phyloP scores from a whole-genome alignment of 1,140 invertebrate species.

The Popillia japonica region DNA sequence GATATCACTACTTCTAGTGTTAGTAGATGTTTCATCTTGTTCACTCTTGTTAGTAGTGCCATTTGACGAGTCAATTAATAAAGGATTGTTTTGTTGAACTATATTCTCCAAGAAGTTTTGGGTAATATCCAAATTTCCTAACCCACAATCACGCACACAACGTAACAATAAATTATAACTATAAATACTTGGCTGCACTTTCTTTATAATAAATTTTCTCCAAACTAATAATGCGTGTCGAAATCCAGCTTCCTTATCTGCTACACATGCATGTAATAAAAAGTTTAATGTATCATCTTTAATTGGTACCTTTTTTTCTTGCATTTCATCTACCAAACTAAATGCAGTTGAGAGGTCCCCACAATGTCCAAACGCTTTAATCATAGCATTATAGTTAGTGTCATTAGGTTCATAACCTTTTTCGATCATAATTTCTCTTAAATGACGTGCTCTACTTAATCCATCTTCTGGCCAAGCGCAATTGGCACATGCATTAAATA shows the following conservation, averaged over 20 bases:
- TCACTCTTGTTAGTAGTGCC: neutral
- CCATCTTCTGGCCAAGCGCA: slow-evolving; percentile 73
- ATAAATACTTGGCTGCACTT: slow-evolving; percentile 73
- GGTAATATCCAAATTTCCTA: slow-evolving; percentile 72
- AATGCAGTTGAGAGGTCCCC: slow-evolving; percentile 81
- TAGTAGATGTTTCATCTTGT: neutral
- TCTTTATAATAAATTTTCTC: slow-evolving; percentile 76
- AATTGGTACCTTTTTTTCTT: slow-evolving; percentile 69
- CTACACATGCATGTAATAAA: slow-evolving; percentile 83
- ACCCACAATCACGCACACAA: slow-evolving; percentile 78
- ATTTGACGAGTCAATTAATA: neutral
- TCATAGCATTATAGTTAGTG: slow-evolving; percentile 86
- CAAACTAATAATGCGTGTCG: slow-evolving; percentile 83
- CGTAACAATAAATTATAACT: slow-evolving; percentile 85
- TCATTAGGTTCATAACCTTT: slow-evolving; percentile 75
- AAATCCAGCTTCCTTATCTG: slow-evolving; percentile 80
- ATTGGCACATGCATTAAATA: slow-evolving; percentile 90
- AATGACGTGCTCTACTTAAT: slow-evolving; percentile 68
- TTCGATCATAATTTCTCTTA: slow-evolving; percentile 73
- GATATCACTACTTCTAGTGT: neutral
- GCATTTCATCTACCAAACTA: slow-evolving; percentile 84
- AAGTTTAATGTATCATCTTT: slow-evolving; percentile 78
- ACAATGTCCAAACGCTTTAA: slow-evolving; percentile 88
- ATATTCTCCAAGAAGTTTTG: slow-evolving; percentile 59
- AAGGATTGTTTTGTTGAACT: slow-evolving; percentile 45